A percentile compares a stretch with the other conserved stretches of the same genome.
Conservation (phyloP, 1,140 invertebrate species). For the Apis laboriosa region DNA sequence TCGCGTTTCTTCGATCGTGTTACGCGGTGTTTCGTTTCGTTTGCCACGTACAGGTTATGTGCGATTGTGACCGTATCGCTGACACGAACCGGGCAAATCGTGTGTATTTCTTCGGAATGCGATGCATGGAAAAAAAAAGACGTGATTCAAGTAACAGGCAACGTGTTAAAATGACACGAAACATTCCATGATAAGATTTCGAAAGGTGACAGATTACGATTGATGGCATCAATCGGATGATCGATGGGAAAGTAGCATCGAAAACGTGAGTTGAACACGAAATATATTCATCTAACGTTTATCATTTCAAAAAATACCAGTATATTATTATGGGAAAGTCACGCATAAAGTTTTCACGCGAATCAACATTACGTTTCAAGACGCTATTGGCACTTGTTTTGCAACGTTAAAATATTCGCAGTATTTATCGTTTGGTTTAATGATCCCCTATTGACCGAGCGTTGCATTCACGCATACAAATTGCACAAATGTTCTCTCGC, state of each 20-base stretch:
- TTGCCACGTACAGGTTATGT: slow-evolving; percentile 9
- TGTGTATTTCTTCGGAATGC: background rate
- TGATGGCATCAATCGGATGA: too few relatives aligned
- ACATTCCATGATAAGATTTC: background rate
- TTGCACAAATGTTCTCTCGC: background rate
- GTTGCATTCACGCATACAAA: slow-evolving; percentile 6
- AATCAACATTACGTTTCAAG: background rate
- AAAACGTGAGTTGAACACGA: background rate
- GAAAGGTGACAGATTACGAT: background rate
- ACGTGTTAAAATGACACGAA: background rate
- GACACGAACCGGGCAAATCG: background rate
- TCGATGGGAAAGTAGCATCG: background rate
- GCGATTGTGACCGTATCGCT: slow-evolving; percentile 7
- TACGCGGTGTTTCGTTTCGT: slow-evolving; percentile 32
- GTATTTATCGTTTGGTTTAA: slow-evolving; percentile 34
- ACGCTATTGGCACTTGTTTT: slow-evolving; percentile 1
- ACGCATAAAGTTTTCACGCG: slow-evolving; percentile 26
- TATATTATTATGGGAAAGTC: slow-evolving; percentile 30
- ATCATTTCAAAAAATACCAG: background rate
- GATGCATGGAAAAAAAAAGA: background rate
- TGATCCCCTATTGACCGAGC: background rate
- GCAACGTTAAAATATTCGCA: slow-evolving; percentile 40
- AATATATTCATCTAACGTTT: background rate
- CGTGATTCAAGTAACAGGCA: background rate
- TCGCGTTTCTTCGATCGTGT: slow-evolving; percentile 33